A percentile compares a stretch with the other conserved stretches of the same genome.
These are phyloP conservation scores for Cheirogaleus medius DNA, from an alignment of 2,113 vertebrate species.

Conservation along the genomic window DNA sequence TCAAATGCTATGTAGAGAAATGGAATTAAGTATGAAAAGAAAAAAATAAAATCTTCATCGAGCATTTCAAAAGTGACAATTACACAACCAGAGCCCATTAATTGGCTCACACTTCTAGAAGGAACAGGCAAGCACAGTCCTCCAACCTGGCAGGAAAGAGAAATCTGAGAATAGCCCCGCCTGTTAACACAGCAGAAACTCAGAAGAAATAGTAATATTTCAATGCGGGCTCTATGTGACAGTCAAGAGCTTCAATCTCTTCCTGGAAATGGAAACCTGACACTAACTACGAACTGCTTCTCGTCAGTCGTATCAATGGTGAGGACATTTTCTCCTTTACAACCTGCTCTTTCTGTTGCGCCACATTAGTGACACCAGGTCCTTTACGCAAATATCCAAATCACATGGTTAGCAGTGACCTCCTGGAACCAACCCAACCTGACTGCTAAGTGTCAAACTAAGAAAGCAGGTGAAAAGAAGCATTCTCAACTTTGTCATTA, in stretches of 20 bases:
- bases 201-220: slow-evolving; percentile 67
- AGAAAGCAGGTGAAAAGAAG: slow-evolving; percentile 27
- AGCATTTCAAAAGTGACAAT: slow-evolving; percentile 84
- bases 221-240: slow-evolving; percentile 50
- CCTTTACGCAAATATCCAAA: neutral
- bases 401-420: neutral
- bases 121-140: slow-evolving; percentile 49
- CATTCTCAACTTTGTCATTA: slow-evolving; percentile 1
- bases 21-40: slow-evolving; percentile 75
- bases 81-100: slow-evolving; percentile 81
- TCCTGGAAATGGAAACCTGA: neutral
- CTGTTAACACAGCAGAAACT: slow-evolving; percentile 29
- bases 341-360: neutral
- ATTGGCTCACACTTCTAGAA: slow-evolving; percentile 78
- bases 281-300: slow-evolving; percentile 58
- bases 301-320: slow-evolving; percentile 33
- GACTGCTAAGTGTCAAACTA: slow-evolving; percentile 34
- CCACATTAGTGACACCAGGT: neutral
- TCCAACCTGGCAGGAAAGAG: slow-evolving; percentile 38
- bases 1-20: slow-evolving; percentile 80
- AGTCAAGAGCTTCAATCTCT: slow-evolving; percentile 56
- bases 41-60: slow-evolving; percentile 62
- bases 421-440: slow-evolving; percentile 44
- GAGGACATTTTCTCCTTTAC: slow-evolving; percentile 1
- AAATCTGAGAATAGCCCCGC: neutral